A percentile compares a stretch with the other conserved stretches of the same genome.
These are phyloP conservation scores for Choloepus didactylus DNA, from an alignment of 2,797 vertebrate genomes.

Conservation along the genomic window DNA sequence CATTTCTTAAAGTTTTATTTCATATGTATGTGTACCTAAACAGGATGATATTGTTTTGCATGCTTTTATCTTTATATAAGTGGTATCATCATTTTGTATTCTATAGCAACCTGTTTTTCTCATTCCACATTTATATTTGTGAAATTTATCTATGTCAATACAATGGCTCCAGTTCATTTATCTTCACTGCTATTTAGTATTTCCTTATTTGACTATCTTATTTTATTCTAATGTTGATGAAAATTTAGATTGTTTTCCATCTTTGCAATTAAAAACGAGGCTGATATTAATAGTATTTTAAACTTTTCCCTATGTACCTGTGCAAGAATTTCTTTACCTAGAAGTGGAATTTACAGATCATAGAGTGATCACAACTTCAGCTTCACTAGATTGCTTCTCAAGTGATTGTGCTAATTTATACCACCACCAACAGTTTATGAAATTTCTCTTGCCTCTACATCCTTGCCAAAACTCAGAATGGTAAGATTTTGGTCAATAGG, in stretches of 20 bases:
- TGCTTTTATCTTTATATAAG: background rate
- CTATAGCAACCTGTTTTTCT: background rate
- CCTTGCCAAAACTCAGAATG: background rate
- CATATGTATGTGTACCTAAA: background rate
- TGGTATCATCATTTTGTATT: background rate
- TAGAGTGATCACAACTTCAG: background rate
- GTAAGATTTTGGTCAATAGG: background rate
- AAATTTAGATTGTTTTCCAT: background rate
- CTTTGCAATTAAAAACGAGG: constrained; percentile 10
- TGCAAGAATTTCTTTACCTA: background rate
- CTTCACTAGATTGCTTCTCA: background rate
- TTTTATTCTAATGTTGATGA: background rate
- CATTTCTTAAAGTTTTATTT: constrained; percentile 1
- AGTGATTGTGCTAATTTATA: background rate
- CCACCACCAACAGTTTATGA: background rate
- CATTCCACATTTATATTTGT: background rate
- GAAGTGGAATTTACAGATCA: background rate
- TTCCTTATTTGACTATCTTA: background rate
- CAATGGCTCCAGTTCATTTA: background rate
- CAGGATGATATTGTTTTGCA: background rate
- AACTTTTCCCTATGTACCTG: background rate
- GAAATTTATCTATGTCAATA: background rate
- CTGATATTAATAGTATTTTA: constrained; percentile 21
- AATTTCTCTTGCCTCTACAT: background rate
- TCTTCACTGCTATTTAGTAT: background rate